phyloP scores from a whole-genome alignment of 2,797 vertebrate species.

The Pygocentrus nattereri region DNA sequence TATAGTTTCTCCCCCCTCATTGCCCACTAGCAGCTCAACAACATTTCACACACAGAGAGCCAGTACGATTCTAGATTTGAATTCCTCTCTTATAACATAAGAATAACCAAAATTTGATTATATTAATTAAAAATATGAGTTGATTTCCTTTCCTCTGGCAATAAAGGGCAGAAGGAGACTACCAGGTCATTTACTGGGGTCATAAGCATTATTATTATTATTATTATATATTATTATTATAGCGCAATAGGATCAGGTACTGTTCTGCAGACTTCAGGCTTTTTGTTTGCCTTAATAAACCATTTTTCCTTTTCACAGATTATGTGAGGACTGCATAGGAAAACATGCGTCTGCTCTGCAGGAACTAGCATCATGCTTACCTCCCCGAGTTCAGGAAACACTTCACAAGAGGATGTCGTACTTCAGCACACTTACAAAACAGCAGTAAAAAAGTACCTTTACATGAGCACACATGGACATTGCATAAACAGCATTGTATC shows the following conservation, averaged over 20 bases:
- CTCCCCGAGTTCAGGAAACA: slow-evolving; percentile 80
- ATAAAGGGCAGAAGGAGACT: neutral
- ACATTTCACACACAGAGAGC: too few relatives aligned
- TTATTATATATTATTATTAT: too few relatives aligned
- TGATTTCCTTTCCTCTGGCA: neutral
- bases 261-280: neutral
- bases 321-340: slow-evolving; percentile 89
- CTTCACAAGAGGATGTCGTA: slow-evolving; percentile 86
- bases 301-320: slow-evolving; percentile 68
- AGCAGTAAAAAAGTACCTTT: neutral
- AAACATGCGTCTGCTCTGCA: slow-evolving; percentile 77
- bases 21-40: too few relatives aligned
- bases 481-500: neutral
- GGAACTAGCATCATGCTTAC: slow-evolving; percentile 81
- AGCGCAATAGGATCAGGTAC: neutral
- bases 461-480: neutral
- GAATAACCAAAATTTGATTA: neutral
- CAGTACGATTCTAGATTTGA: too few relatives aligned
- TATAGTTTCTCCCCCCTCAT: too few relatives aligned
- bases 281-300: neutral
- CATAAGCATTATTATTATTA: too few relatives aligned
- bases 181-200: neutral
- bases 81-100: too few relatives aligned
- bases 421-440: slow-evolving; percentile 66
- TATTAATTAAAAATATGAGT: neutral